Conservation (phyloP, 2,888 invertebrate genomes). For the Metallyticus violacea region DNA sequence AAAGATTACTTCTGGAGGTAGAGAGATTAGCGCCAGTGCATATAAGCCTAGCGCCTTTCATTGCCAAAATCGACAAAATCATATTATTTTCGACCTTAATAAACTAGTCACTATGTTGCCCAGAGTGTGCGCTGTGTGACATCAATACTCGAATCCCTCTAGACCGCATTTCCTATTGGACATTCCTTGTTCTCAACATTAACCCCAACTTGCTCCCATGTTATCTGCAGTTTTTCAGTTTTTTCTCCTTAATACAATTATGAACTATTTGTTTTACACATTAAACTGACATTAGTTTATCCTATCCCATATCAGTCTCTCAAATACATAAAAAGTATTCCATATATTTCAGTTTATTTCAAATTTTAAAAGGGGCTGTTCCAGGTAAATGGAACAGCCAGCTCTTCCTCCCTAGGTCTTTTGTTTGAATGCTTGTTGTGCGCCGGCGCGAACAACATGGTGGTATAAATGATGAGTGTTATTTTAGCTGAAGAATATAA, state of each 20-base stretch:
- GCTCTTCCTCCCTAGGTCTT: slow-evolving; percentile 14
- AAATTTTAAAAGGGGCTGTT: background rate
- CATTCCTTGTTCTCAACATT: background rate
- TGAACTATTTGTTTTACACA: background rate
- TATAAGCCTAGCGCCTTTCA: background rate
- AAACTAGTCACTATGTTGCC: slow-evolving; percentile 30
- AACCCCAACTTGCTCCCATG: background rate
- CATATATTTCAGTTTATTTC: background rate
- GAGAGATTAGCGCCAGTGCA: background rate
- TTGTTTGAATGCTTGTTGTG: slow-evolving; percentile 3
- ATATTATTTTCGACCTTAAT: slow-evolving; percentile 4
- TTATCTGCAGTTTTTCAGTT: background rate
- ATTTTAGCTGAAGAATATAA: background rate
- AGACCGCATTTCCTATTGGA: slow-evolving; percentile 28
- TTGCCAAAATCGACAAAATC: background rate
- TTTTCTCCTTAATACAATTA: background rate
- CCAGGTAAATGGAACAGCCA: slow-evolving; percentile 1
- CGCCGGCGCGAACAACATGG: slow-evolving; percentile 1
- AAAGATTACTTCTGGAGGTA: background rate
- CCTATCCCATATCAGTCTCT: background rate
- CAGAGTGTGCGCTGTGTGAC: slow-evolving; percentile 26
- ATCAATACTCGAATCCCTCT: slow-evolving; percentile 32
- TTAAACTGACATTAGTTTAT: background rate
- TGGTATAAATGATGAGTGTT: background rate
- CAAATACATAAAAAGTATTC: background rate